Conservation (phyloP, 2,797 vertebrate species). For the Enteromius fasciolatus region DNA sequence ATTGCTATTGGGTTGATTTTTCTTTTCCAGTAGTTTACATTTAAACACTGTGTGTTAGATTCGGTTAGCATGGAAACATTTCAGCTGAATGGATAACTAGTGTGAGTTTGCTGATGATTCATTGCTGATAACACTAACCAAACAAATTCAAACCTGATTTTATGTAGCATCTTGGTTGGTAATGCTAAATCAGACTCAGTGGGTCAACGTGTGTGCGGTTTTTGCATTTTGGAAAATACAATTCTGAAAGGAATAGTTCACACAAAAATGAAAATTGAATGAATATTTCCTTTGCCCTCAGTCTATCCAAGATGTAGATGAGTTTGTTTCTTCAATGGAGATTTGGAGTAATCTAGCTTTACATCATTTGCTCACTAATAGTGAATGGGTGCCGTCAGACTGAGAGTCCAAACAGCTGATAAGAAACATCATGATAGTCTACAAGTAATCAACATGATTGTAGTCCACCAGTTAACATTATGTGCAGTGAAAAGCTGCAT, state of each 20-base stretch:
- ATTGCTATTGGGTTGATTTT: not conserved
- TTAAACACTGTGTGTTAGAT: constrained; percentile 31
- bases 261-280: not conserved
- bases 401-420: not conserved
- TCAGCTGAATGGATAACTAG: not conserved
- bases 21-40: not conserved
- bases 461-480: not conserved
- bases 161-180: constrained; percentile 12
- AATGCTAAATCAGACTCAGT: constrained; percentile 11
- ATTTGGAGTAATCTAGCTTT: not conserved
- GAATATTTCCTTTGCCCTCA: not conserved
- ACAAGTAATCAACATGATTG: not conserved
- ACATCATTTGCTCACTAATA: not conserved
- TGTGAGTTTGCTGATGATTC: not conserved
- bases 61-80: constrained; percentile 5
- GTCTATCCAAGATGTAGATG: not conserved
- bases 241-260: not conserved
- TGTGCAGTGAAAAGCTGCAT: not conserved
- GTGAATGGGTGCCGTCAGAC: not conserved
- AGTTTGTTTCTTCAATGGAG: not conserved
- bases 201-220: not conserved
- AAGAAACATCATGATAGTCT: not conserved
- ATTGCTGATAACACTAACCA: not conserved
- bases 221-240: not conserved
- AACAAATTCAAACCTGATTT: constrained; percentile 16